Conservation (phyloP, 1,140 invertebrate species). For the Hylaeus volcanicus region DNA sequence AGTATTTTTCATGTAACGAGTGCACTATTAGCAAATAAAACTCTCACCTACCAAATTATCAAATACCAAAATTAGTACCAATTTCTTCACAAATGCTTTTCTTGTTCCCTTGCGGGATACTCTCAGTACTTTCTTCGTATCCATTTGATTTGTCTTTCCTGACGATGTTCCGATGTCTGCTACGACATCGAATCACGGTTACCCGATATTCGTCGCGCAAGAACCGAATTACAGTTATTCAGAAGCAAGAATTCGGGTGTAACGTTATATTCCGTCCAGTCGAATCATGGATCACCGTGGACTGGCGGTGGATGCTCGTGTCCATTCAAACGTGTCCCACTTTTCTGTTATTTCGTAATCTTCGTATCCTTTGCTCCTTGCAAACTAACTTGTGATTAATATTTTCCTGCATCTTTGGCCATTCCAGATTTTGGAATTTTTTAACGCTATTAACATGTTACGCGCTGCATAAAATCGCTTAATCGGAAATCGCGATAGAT, state of each 20-base stretch:
- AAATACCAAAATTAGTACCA: too few relatives aligned
- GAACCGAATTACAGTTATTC: slow-evolving; percentile 57
- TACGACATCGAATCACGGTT: not conserved
- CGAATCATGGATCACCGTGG: slow-evolving; percentile 14
- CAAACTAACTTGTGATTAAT: too few relatives aligned
- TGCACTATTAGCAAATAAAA: too few relatives aligned
- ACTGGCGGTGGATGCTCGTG: slow-evolving; percentile 4
- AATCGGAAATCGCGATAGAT: too few relatives aligned
- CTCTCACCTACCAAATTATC: too few relatives aligned
- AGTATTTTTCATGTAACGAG: too few relatives aligned
- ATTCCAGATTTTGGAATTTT: too few relatives aligned
- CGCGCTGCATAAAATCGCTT: too few relatives aligned
- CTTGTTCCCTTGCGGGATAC: not conserved
- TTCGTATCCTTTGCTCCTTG: not conserved
- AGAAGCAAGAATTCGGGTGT: slow-evolving; percentile 58
- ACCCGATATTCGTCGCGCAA: slow-evolving; percentile 19
- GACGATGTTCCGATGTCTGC: not conserved
- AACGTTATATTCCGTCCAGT: slow-evolving; percentile 54
- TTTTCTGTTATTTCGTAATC: not conserved
- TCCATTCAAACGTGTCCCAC: not conserved
- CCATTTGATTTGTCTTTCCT: not conserved
- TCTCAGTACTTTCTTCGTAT: slow-evolving; percentile 11
- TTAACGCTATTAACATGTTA: too few relatives aligned
- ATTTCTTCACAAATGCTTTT: too few relatives aligned
- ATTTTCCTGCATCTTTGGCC: too few relatives aligned